These are phyloP conservation scores for Hyposmocoma kahamanoa DNA, from an alignment of 1,140 invertebrate genomes.

Conservation along the genomic window DNA sequence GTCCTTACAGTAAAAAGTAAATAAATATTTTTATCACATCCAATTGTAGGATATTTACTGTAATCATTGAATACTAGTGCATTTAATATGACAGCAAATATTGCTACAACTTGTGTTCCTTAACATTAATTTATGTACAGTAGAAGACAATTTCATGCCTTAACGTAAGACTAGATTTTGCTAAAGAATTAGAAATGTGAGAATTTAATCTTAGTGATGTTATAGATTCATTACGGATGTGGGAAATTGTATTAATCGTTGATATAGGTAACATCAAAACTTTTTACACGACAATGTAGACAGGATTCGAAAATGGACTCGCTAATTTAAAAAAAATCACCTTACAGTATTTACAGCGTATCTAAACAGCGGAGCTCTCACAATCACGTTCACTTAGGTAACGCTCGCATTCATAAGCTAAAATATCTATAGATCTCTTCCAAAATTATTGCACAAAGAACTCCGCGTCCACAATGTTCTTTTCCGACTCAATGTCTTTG, in stretches of 20 bases:
- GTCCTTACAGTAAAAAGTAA: slow-evolving; percentile 45
- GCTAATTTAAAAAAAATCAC: slow-evolving; percentile 3
- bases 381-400: slow-evolving; percentile 13
- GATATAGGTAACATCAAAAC: slow-evolving; percentile 35
- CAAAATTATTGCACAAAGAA: neutral
- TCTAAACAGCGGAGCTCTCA: slow-evolving; percentile 21
- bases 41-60: slow-evolving; percentile 49
- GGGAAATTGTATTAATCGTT: slow-evolving; percentile 17
- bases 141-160: slow-evolving; percentile 54
- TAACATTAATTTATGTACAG: slow-evolving; percentile 56
- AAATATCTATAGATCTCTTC: too few species aligned
- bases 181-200: slow-evolving; percentile 56
- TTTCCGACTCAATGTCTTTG: slow-evolving; percentile 7
- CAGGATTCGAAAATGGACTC: slow-evolving; percentile 1
- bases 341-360: slow-evolving; percentile 29
- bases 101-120: slow-evolving; percentile 45
- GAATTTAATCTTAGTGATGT: slow-evolving; percentile 47
- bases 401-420: neutral
- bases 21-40: slow-evolving; percentile 61
- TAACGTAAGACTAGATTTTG: slow-evolving; percentile 71
- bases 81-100: slow-evolving; percentile 36
- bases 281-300: slow-evolving; percentile 16
- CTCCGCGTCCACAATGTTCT: neutral
- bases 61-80: slow-evolving; percentile 16
- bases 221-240: slow-evolving; percentile 18